Conservation (phyloP, 1,140 invertebrate species). For the Drosophila suzukii region DNA sequence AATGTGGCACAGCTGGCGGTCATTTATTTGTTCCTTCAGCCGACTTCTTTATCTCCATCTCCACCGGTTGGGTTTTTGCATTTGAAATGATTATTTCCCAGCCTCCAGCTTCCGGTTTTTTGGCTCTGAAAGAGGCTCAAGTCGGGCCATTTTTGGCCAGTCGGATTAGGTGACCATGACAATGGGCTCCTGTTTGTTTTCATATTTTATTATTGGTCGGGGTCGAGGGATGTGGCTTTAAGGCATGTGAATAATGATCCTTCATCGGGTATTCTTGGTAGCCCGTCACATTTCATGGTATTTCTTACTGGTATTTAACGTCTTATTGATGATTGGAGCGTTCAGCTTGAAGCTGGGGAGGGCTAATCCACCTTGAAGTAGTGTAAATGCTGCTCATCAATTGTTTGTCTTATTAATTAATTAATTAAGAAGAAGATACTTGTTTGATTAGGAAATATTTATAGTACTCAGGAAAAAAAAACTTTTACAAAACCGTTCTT, state of each 20-base stretch:
- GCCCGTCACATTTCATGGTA: background rate
- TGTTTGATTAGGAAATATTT: no score
- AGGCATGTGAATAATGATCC: background rate
- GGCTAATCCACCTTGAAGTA: background rate
- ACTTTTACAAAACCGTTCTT: no score
- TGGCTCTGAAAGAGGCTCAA: constrained; percentile 20
- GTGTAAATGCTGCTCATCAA: no score
- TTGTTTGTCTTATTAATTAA: no score
- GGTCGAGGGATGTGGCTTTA: background rate
- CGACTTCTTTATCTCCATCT: constrained; percentile 3
- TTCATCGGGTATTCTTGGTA: background rate
- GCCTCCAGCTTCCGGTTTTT: constrained; percentile 6
- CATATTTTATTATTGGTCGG: constrained; percentile 21
- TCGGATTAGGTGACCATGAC: constrained; percentile 81
- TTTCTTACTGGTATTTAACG: background rate
- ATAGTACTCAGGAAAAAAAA: no score
- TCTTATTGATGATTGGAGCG: background rate
- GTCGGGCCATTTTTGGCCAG: constrained; percentile 57
- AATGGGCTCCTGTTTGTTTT: constrained; percentile 57
- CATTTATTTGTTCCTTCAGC: constrained; percentile 53
- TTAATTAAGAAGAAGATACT: no score
- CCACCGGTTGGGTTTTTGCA: constrained; percentile 53
- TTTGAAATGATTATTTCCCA: constrained; percentile 68
- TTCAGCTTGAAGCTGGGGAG: background rate
- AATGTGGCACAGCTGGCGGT: constrained; percentile 73